Evolutionary conservation across 2,888 invertebrate species (phyloP).

Genomic region (Eristalis tenax): DNA sequence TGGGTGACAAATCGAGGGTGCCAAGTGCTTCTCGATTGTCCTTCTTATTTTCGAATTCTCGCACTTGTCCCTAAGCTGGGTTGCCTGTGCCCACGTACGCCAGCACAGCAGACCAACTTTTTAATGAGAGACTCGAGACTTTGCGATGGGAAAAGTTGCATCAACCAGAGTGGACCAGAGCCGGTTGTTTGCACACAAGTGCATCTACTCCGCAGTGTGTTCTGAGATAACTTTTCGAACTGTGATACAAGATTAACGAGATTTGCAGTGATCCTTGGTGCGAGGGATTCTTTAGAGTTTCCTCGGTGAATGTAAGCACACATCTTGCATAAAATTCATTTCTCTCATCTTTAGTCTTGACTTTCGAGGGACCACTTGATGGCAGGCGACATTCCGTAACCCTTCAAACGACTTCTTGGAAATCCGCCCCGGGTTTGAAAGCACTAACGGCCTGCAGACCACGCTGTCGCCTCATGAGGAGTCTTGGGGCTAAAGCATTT

Average conservation of each 20-base stretch:
- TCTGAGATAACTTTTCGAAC: not conserved
- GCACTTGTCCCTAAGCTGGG: not conserved
- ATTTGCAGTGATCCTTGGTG: not conserved
- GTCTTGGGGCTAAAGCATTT: too few relatives aligned
- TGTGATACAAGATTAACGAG: not conserved
- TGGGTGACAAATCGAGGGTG: constrained; percentile 39
- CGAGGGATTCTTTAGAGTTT: not conserved
- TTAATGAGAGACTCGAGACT: not conserved
- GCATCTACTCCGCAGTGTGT: not conserved
- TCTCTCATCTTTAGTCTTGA: too few relatives aligned
- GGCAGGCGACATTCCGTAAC: too few relatives aligned
- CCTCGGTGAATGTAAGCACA: too few relatives aligned
- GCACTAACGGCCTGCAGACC: too few relatives aligned
- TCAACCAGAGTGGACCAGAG: not conserved
- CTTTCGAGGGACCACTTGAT: too few relatives aligned
- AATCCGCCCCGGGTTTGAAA: too few relatives aligned
- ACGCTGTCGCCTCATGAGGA: too few relatives aligned
- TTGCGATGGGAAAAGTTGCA: not conserved
- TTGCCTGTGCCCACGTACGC: not conserved
- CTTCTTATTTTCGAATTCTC: not conserved
- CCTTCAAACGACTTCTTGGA: too few relatives aligned
- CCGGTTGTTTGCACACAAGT: not conserved
- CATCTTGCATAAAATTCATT: too few relatives aligned
- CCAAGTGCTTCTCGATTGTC: not conserved
- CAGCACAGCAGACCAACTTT: not conserved